Base-by-base conservation (phyloP, 2,888 invertebrate species). In the Eumerus sabulonum region DNA sequence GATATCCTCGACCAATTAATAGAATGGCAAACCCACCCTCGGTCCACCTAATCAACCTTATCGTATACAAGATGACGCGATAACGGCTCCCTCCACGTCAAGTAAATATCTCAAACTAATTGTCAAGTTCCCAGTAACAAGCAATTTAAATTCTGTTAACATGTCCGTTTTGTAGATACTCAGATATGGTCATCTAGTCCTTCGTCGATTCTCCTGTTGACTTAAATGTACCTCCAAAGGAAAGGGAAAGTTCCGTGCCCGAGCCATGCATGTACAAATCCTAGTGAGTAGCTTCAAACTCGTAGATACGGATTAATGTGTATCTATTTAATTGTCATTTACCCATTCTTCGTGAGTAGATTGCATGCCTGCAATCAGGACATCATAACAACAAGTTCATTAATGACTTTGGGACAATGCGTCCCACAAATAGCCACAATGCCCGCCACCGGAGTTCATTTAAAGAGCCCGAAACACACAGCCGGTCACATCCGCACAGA, bases 301-400 rank as follows among this genome's bases (percentile, higher is more conserved):
- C 56, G 38, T 42, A 73, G 73, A 72, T 77, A 62, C 67, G 51
- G 73, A 67, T 73, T 73, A 77, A 73, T 77, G 51, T 45, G 45
- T 77, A 79, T 79, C 79, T 74, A 79, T 79, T 79, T 79, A 79
- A 79, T 79, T 79, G 79, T 74, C 79, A 35, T 79, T 79, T 70
- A 79, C 64, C 44, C 79, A 79, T 68, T 66, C 56, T 48, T 59
- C 63, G 53, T 51, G 50, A 50, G 63, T 7, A 7, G 27, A 27
- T 27, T 63, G 57, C 51, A 56, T 47, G 64, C 35, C 54, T 70
- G 68, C 79, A 79, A 79, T 79, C 79, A 54, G 56, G 64, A 70
- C 68, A 79, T 79, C 79, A 79, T 79, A 79, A 79, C 79, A 79
- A 79, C 79, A 74, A 79, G 79, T 79, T 79, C 79, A 70, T 79